Conservation (phyloP, 2,888 invertebrate species). For the Crossocerus cetratus region DNA sequence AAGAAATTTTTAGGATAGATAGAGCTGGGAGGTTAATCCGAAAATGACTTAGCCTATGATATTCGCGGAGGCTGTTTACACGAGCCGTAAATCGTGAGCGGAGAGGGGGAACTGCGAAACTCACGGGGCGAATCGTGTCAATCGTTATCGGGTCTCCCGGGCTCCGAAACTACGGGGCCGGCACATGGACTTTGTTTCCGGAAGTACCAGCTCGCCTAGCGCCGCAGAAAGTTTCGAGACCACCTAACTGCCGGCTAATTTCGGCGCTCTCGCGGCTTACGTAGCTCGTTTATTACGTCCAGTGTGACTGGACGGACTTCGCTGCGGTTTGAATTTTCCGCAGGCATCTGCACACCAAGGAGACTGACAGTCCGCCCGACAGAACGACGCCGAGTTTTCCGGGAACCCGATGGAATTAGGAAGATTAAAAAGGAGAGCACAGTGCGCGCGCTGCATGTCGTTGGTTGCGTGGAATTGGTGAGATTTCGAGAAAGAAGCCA, state of each 20-base stretch:
- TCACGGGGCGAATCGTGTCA: constrained; percentile 1
- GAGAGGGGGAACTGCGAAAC: constrained; percentile 1
- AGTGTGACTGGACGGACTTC: background rate
- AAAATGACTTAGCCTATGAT: too few species aligned
- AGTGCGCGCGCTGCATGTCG: too few species aligned
- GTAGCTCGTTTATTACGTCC: constrained; percentile 18
- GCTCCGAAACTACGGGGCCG: background rate
- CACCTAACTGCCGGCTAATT: constrained; percentile 42
- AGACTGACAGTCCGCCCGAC: too few species aligned
- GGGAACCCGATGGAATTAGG: too few species aligned
- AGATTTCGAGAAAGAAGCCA: too few species aligned
- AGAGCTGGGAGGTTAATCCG: too few species aligned
- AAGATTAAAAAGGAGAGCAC: too few species aligned
- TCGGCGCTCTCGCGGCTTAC: constrained; percentile 13
- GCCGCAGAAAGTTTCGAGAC: constrained; percentile 38
- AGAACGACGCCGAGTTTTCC: too few species aligned
- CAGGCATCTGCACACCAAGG: too few species aligned
- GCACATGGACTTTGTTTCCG: constrained; percentile 5
- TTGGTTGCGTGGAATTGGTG: too few species aligned
- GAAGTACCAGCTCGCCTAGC: background rate
- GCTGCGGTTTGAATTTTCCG: too few species aligned
- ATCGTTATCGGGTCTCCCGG: background rate
- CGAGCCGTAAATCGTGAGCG: constrained; percentile 12
- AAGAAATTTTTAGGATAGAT: too few species aligned
- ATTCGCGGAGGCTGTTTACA: constrained; percentile 1